Percentiles rank a stretch among this genome's conserved stretches.
Conservation (phyloP, 2,113 vertebrate species). For the Anseranas semipalmata region DNA sequence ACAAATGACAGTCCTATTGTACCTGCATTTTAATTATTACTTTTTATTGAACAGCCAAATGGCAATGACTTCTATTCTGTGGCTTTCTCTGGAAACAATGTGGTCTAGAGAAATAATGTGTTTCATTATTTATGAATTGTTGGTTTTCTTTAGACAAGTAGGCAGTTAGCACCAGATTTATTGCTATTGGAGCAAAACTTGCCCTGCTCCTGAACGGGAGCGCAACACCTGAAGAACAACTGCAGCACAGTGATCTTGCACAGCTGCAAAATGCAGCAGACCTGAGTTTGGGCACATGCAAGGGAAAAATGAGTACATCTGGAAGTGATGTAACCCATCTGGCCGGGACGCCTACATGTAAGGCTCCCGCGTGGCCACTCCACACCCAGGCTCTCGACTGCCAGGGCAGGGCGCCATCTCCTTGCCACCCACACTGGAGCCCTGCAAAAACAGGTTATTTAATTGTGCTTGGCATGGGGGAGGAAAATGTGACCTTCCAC, state of each 20-base stretch:
- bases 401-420: not conserved
- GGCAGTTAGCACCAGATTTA: not conserved
- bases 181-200: not conserved
- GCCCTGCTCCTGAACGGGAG: not conserved
- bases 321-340: not conserved
- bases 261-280: not conserved
- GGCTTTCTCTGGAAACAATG: not conserved
- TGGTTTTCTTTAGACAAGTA: conserved; percentile 7
- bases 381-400: fast-evolving
- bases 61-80: not conserved
- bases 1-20: not conserved
- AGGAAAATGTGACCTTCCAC: not conserved
- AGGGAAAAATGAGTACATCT: not conserved
- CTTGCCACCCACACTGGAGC: not conserved
- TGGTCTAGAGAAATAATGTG: not conserved
- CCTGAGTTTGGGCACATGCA: not conserved
- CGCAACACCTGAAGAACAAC: not conserved
- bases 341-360: fast-evolving
- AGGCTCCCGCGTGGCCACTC: fast-evolving
- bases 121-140: conserved; percentile 13
- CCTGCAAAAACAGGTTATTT: not conserved
- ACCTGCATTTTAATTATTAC: not conserved
- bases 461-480: not conserved
- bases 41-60: not conserved
- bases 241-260: not conserved